Evolutionary conservation across 2,888 invertebrate genomes (phyloP).

Genomic region (Mythimna lalbum): DNA sequence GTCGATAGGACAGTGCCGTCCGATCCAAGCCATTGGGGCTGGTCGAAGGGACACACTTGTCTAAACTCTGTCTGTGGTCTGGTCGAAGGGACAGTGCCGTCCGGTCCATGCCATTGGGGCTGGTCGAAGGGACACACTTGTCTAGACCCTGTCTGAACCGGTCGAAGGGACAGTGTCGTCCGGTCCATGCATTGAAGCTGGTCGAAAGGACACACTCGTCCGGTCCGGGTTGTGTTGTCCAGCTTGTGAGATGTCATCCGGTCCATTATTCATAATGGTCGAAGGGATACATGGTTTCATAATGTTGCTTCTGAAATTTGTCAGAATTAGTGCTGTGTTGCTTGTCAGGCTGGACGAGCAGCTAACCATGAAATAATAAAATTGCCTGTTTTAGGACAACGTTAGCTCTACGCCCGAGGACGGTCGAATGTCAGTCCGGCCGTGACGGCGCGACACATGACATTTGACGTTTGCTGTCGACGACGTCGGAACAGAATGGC

Average conservation of each 20-base stretch:
- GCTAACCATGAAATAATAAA: neutral
- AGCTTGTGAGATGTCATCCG: neutral
- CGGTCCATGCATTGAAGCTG: slow-evolving; percentile 5
- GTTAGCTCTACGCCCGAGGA: no score
- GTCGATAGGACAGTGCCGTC: slow-evolving; percentile 1
- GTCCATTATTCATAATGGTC: neutral
- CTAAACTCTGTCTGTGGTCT: neutral
- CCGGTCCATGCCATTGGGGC: slow-evolving; percentile 1
- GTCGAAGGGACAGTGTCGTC: slow-evolving; percentile 4
- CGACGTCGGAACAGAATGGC: slow-evolving; percentile 12
- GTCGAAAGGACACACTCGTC: slow-evolving; percentile 1
- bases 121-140: slow-evolving; percentile 4
- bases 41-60: slow-evolving; percentile 6
- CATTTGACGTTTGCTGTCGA: slow-evolving; percentile 5
- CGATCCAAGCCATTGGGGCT: slow-evolving; percentile 6
- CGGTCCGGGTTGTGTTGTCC: neutral
- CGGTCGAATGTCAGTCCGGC: neutral
- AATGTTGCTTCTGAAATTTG: neutral
- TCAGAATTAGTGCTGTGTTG: neutral
- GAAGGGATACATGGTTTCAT: neutral
- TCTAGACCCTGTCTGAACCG: neutral
- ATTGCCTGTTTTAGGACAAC: neutral
- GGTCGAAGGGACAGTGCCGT: slow-evolving; percentile 4
- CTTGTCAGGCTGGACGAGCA: neutral
- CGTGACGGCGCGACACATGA: neutral